phyloP scores from a whole-genome alignment of 2,797 vertebrate species.

The Xerus rutilus region DNA sequence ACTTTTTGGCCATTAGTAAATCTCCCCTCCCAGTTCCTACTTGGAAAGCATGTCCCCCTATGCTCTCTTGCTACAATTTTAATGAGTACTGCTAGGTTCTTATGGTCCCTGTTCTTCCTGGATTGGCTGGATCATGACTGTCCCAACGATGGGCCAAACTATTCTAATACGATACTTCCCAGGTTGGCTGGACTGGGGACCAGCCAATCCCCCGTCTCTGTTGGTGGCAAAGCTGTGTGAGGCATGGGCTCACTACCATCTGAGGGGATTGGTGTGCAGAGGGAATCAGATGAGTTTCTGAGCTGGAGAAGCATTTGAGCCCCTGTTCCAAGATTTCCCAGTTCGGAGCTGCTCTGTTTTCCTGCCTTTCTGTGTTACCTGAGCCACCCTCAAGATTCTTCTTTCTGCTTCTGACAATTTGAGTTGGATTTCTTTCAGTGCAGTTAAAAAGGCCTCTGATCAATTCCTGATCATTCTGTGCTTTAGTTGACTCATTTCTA shows the following conservation, averaged over 20 bases:
- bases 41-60: background rate
- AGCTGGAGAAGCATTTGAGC: background rate
- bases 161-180: background rate
- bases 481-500: background rate
- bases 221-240: background rate
- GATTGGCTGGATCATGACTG: background rate
- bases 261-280: background rate
- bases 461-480: background rate
- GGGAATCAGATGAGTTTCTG: background rate
- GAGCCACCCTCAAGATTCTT: background rate
- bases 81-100: background rate
- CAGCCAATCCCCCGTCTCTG: background rate
- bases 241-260: too few relatives aligned
- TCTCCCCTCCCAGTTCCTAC: background rate
- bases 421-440: background rate
- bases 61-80: too few relatives aligned
- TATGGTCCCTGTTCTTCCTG: too few relatives aligned
- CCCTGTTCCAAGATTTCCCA: background rate
- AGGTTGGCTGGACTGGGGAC: background rate
- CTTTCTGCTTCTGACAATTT: background rate
- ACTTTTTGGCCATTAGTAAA: background rate
- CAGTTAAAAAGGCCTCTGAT: background rate
- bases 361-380: background rate
- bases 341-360: background rate
- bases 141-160: background rate